These are phyloP conservation scores for Serinus canaria DNA, from an alignment of 2,113 vertebrate genomes.

Conservation along the genomic window DNA sequence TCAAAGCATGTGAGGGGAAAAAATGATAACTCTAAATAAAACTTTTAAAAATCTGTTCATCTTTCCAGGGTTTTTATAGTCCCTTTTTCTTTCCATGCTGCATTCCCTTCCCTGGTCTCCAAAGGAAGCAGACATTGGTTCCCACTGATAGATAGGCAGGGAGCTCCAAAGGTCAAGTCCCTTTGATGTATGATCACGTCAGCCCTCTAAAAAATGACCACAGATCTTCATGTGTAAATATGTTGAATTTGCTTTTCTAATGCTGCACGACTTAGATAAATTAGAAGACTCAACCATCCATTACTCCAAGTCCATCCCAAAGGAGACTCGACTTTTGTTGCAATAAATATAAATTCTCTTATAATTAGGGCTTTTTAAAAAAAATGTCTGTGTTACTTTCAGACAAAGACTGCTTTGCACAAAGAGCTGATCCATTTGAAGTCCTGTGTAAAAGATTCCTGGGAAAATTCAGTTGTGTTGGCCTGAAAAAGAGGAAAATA, in stretches of 20 bases:
- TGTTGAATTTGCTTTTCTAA: constrained; percentile 55
- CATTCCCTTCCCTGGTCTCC: neutral
- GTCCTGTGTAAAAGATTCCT: neutral
- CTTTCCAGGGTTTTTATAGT: neutral
- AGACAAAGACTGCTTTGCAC: neutral
- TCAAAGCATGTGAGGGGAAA: neutral
- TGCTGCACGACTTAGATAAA: constrained; percentile 44
- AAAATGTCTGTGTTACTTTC: neutral
- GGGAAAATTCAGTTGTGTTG: neutral
- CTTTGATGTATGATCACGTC: constrained; percentile 40
- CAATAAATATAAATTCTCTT: neutral
- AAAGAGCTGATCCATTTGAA: neutral
- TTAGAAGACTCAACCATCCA: constrained; percentile 26
- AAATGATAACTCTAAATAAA: neutral
- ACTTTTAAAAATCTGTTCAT: neutral
- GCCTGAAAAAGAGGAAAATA: neutral
- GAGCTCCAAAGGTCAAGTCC: constrained; percentile 15
- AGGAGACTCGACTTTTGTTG: neutral
- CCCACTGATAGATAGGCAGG: neutral
- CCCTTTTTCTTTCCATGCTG: neutral
- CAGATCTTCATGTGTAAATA: constrained; percentile 48
- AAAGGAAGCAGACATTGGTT: constrained; percentile 10
- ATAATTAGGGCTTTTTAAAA: neutral
- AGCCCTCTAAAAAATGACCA: constrained; percentile 33
- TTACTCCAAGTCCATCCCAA: constrained; percentile 16